These are phyloP conservation scores for Actenoides lindsayi DNA, from an alignment of 2,113 vertebrate genomes.

Conservation along the genomic window DNA sequence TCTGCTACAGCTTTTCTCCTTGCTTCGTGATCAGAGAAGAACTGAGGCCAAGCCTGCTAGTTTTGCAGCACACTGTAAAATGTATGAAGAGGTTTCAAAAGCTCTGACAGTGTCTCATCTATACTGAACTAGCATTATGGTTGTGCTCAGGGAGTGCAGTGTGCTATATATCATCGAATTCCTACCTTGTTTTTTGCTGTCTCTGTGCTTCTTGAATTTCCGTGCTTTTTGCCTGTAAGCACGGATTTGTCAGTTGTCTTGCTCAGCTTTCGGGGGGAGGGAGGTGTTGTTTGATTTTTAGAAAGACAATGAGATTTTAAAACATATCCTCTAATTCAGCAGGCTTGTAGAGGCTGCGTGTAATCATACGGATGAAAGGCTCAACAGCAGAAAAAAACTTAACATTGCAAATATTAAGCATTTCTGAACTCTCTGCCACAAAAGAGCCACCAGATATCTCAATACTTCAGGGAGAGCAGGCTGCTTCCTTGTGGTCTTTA, in stretches of 20 bases:
- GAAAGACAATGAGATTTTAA: neutral
- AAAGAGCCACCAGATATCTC: neutral
- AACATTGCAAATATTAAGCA: neutral
- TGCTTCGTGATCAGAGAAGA: neutral
- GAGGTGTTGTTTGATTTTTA: neutral
- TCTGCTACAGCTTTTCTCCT: conserved; percentile 14
- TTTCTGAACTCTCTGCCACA: neutral
- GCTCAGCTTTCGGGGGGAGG: neutral
- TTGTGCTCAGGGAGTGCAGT: neutral
- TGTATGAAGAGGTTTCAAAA: conserved; percentile 37
- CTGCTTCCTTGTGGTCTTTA: neutral
- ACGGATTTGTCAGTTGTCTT: neutral
- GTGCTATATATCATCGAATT: neutral
- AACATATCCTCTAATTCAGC: neutral
- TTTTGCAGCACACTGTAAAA: conserved; percentile 31
- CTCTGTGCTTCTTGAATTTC: neutral
- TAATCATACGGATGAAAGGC: neutral
- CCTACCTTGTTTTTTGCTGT: neutral
- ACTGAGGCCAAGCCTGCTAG: neutral
- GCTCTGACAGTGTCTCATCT: conserved; percentile 6
- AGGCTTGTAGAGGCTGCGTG: neutral
- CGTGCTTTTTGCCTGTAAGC: neutral
- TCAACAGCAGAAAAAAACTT: neutral
- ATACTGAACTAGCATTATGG: neutral
- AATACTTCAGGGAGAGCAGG: neutral